Evolutionary conservation across 2,888 invertebrate genomes (phyloP), one percentile per base, ranked within the genome.

Genomic region (Pyrochroa serraticornis): DNA sequence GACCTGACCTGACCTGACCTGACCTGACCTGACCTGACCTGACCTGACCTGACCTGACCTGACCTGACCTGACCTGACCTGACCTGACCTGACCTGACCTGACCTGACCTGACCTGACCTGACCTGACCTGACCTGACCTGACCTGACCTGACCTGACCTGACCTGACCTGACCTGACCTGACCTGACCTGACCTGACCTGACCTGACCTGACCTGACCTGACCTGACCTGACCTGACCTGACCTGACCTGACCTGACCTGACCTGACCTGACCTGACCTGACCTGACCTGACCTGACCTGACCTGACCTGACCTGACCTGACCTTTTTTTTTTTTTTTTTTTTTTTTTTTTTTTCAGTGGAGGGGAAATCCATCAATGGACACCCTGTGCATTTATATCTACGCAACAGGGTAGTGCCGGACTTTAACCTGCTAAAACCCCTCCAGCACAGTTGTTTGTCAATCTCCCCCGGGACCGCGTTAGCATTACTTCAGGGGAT

Each of bases 181-280:
- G 39, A 39, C 39, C 39, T 39, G 39, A 39, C 39, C 39, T 39
- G 39, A 39, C 39, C 39, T 39, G 39, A 39, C 39, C 39, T 39
- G 39, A 39, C 39, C 39, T 39, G 39, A 39, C 39, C 39, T 39
- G 39, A 39, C 39, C 39, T 39, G 39, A 39, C 39, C 39, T 39
- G 39, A 39, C 39, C 39, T 39, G 39, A 39, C 39, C 39, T 39
- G 39, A 57, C 50, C 58, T 54, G 33, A 56, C 53, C 47, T 46
- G 47, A 52, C 52, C 52, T 45, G 42, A 52, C 52, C 52, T 32
- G 42, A 52, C 52, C 52, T 45, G 42, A 52, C 52, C 52, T 32
- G 42, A 52, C 45, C 52, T 45, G 42, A 52, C 52, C 52, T 34
- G 42, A 52, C 52, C 52, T 45, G 42, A 52, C 52, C 52, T 48